Conservation (phyloP, 2,113 vertebrate species). For the Pollimyrus isidori region DNA sequence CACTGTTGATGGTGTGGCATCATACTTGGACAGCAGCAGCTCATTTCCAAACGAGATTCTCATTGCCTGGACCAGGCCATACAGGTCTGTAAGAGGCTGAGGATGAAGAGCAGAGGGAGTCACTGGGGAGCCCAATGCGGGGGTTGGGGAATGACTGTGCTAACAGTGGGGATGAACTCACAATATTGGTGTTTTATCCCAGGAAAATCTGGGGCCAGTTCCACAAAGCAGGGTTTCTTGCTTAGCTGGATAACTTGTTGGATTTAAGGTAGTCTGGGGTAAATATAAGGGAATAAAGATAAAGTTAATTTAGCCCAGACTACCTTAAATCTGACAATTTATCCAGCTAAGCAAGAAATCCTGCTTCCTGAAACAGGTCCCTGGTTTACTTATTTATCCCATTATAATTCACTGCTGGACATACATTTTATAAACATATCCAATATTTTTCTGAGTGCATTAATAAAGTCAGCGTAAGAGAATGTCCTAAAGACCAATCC, state of each 20-base stretch:
- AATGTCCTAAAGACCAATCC: not conserved
- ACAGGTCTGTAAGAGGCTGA: slow-evolving; percentile 76
- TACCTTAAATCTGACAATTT: too few relatives aligned
- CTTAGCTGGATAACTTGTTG: too few relatives aligned
- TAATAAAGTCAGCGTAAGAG: not conserved
- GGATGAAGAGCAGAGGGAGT: slow-evolving; percentile 23
- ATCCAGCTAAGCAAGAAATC: too few relatives aligned
- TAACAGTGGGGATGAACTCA: not conserved
- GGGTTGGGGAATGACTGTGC: not conserved
- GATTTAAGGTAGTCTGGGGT: too few relatives aligned
- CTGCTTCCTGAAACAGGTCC: too few relatives aligned
- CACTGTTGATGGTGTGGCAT: slow-evolving; percentile 23
- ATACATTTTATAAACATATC: not conserved
- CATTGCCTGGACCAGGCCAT: slow-evolving; percentile 82
- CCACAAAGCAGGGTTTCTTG: too few relatives aligned
- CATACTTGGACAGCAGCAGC: slow-evolving; percentile 71
- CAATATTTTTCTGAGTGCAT: not conserved
- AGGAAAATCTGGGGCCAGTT: not conserved
- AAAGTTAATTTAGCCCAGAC: too few relatives aligned
- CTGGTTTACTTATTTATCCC: not conserved
- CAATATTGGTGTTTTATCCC: not conserved
- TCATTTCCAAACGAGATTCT: slow-evolving; percentile 74
- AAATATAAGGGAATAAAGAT: too few relatives aligned
- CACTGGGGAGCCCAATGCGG: too few relatives aligned
- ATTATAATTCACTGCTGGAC: not conserved